These are phyloP conservation scores for Habroteleia sp. DNA, from an alignment of 2,888 invertebrate genomes.

Conservation along the genomic window DNA sequence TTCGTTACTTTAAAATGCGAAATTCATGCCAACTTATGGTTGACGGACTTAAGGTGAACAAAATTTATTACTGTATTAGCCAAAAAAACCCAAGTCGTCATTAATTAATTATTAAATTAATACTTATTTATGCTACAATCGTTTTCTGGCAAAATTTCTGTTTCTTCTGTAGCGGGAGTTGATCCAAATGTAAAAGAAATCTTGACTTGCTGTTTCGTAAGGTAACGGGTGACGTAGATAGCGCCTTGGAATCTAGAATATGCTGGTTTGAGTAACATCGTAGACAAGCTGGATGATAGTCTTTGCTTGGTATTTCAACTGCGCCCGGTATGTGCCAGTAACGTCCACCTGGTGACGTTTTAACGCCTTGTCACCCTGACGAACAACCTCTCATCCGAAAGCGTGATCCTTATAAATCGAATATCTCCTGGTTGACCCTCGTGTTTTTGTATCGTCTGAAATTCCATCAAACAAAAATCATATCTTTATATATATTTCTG, in stretches of 20 bases:
- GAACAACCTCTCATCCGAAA: conserved; percentile 67
- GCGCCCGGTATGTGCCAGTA: conserved; percentile 76
- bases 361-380: conserved; percentile 75
- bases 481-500: no score
- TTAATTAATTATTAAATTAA: no score
- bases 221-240: conserved; percentile 44
- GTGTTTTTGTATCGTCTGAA: conserved; percentile 21
- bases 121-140: no score
- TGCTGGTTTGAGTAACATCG: conserved; percentile 63
- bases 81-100: no score
- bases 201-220: conserved; percentile 16
- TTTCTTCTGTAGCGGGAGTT: no score
- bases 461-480: conserved; percentile 43
- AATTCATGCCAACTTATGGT: no score
- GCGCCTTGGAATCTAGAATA: conserved; percentile 75
- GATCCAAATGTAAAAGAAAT: no score
- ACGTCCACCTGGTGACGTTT: conserved; percentile 79
- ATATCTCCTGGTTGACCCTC: conserved; percentile 56
- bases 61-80: no score
- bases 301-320: conserved; percentile 72
- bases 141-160: no score
- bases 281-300: conserved; percentile 53
- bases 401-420: conserved; percentile 38
- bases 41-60: no score
- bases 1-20: no score